A percentile compares a stretch with the other conserved stretches of the same genome.
Conservation (phyloP, 2,797 vertebrate genomes). For the Otolemur crassicaudatus region DNA sequence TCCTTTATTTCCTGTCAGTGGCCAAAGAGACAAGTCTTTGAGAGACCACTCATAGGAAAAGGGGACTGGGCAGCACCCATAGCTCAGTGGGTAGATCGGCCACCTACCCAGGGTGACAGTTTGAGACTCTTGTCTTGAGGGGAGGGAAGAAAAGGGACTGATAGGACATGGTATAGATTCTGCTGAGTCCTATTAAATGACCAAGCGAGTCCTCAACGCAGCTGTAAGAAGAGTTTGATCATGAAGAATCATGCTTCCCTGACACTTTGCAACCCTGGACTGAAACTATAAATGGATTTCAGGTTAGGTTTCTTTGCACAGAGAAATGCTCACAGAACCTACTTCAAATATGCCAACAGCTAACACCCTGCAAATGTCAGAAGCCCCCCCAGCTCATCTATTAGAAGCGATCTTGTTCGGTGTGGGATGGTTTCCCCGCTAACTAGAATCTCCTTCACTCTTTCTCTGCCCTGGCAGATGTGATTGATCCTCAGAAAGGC, state of each 20-base stretch:
- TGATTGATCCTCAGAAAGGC: not conserved
- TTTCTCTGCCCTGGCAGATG: not conserved
- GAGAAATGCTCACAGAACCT: not conserved
- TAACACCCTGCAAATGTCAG: not conserved
- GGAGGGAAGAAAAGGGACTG: not conserved
- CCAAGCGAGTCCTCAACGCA: not conserved
- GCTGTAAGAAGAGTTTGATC: not conserved
- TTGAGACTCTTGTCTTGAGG: no score
- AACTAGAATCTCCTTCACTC: not conserved
- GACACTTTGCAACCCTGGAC: not conserved
- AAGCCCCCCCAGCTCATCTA: not conserved
- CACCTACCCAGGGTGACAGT: no score
- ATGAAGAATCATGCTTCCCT: not conserved
- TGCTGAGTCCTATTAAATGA: not conserved
- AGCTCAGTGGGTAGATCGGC: no score
- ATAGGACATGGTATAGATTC: not conserved
- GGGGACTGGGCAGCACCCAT: no score
- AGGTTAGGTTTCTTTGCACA: not conserved
- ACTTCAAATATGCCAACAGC: not conserved
- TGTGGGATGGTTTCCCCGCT: not conserved
- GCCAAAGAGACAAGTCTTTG: not conserved
- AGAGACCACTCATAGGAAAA: not conserved
- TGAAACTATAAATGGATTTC: not conserved
- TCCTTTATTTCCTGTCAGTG: conserved; percentile 16
- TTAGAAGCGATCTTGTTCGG: not conserved